Evolutionary conservation across 2,797 vertebrate genomes (phyloP).

Genomic region (Neosilurus hyrtlii): DNA sequence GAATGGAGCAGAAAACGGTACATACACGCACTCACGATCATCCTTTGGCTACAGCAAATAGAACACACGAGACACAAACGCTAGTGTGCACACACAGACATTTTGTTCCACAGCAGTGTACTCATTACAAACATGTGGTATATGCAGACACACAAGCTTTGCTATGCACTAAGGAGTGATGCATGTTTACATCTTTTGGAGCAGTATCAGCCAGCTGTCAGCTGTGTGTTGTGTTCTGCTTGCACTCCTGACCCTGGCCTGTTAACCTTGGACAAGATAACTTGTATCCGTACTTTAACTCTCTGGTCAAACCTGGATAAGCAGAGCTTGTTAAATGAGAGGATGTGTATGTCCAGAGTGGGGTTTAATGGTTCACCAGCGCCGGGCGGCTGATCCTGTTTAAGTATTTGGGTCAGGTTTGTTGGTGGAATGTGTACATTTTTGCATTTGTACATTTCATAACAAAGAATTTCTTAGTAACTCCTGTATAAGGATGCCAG

Average conservation of each 20-base stretch:
- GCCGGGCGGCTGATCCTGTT: not conserved
- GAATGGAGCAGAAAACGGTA: slow-evolving; percentile 75
- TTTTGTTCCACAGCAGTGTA: not conserved
- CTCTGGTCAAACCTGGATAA: not conserved
- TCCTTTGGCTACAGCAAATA: not conserved
- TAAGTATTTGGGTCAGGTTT: not conserved
- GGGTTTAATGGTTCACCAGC: not conserved
- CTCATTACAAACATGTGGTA: not conserved
- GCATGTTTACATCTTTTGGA: not conserved
- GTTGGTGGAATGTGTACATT: not conserved
- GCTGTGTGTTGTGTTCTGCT: slow-evolving; percentile 5
- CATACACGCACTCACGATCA: slow-evolving; percentile 2
- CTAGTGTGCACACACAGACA: not conserved
- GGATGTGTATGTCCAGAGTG: not conserved
- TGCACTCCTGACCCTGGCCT: not conserved
- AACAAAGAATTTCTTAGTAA: not conserved
- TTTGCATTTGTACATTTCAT: not conserved
- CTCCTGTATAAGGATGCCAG: not conserved
- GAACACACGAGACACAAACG: not conserved
- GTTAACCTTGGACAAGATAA: not conserved
- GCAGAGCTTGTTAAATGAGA: not conserved
- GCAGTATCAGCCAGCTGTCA: slow-evolving; percentile 24
- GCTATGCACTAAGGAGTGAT: not conserved
- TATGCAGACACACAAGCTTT: slow-evolving; percentile 14
- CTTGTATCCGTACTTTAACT: not conserved